Evolutionary conservation across 1,140 invertebrate species (phyloP), one percentile per base, ranked within the genome.

Genomic region (Atta cephalotes): DNA sequence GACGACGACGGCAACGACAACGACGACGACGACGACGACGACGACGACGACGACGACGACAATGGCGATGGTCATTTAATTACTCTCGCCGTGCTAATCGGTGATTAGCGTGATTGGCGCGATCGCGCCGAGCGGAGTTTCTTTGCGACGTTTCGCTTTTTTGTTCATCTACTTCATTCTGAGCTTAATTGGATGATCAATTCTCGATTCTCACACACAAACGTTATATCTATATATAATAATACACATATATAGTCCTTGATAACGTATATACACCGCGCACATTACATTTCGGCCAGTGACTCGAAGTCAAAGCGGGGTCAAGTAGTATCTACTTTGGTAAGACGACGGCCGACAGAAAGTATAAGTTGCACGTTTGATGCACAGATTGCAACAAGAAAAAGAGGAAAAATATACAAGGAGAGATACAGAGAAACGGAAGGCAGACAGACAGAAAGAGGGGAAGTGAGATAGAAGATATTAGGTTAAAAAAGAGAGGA

Each of bases 301-400:
- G 66, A 87, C 45, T 86, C 76, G 56, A 72, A 49, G 58, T 86
- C 45, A 85, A 86, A 90, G 88, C 88, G 71, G 66, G 85, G 72
- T 62, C 28, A 89, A 31, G 28, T 31, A 31, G 84, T 81, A 81
- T 79, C 87, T 90, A 87, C 84, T 78, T 81, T 89, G 85, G 84
- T 91, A 91, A 91, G 87, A 91, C 89, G 87, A 90, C 85, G 87
- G 88, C 85, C 82, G 88, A 92, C 88, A 91, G 82, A 90, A 81
- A 91, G 77, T 85, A 39, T 39, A 53, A 76, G 35, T 74, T 74
- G 25, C 53, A 90, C 86, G 81, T 87, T 90, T 49, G 81, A 90
- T 81, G 86, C 77, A 90, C 31, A 88, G 53, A 70, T 87, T 53
- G 85, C 74, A 87, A 45, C 85, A 70, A 35, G 39, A 70, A 28